Percentiles rank a stretch among this genome's conserved stretches.
Conservation (phyloP, 1,140 invertebrate species). For the Batillaria attramentaria region DNA sequence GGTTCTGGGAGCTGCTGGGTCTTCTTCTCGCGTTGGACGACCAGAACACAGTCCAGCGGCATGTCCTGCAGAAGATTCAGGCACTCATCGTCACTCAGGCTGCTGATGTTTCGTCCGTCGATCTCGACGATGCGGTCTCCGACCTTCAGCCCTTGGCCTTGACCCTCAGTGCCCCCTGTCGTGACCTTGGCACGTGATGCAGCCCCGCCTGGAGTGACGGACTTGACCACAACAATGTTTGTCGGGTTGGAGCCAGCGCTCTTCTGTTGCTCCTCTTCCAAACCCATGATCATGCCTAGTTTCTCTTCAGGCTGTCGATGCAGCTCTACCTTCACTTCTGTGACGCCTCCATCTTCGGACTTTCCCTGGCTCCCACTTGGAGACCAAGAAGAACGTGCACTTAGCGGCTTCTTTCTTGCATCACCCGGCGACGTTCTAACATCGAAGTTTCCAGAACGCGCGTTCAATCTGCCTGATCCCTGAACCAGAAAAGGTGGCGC, state of each 20-base stretch:
- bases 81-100: constrained; percentile 89
- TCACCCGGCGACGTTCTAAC: too few species aligned
- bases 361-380: too few species aligned
- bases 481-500: too few species aligned
- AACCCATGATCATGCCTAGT: constrained; percentile 91
- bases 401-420: too few species aligned
- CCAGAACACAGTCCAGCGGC: constrained; percentile 58
- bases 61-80: constrained; percentile 77
- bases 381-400: too few species aligned
- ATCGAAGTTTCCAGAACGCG: too few species aligned
- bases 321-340: constrained; percentile 76
- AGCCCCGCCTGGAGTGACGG: constrained; percentile 89
- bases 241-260: constrained; percentile 77
- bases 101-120: constrained; percentile 81
- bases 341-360: too few species aligned
- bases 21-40: constrained; percentile 45
- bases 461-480: too few species aligned
- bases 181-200: constrained; percentile 82
- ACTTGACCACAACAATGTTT: constrained; percentile 86
- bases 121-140: constrained; percentile 92
- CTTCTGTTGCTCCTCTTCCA: constrained; percentile 84
- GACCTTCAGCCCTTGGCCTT: constrained; percentile 71
- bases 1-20: not conserved
- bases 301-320: constrained; percentile 89
- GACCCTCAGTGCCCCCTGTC: not conserved